Conservation (phyloP, 2,113 vertebrate species). For the Athene noctua region DNA sequence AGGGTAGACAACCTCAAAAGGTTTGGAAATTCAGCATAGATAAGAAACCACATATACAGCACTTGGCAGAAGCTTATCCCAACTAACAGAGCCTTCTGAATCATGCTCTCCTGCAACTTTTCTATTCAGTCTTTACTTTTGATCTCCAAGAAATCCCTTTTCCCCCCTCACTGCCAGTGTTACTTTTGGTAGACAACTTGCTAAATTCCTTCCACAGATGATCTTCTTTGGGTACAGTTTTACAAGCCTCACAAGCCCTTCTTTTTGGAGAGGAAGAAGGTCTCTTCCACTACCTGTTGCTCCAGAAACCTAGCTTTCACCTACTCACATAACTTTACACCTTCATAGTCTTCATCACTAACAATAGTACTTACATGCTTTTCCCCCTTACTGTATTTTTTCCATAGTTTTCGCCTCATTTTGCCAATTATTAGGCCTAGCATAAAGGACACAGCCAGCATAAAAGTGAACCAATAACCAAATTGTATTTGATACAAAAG, state of each 20-base stretch:
- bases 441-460: too few relatives aligned
- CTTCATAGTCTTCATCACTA: background rate
- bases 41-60: background rate
- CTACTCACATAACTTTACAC: background rate
- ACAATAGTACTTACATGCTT: background rate
- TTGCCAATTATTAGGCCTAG: too few relatives aligned
- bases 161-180: background rate
- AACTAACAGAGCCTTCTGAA: background rate
- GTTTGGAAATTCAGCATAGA: background rate
- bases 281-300: background rate
- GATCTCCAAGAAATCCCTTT: background rate
- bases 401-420: background rate
- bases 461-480: too few relatives aligned
- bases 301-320: background rate
- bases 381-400: background rate
- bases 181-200: background rate
- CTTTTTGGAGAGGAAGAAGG: background rate
- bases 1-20: background rate
- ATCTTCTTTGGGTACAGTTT: background rate
- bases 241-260: background rate
- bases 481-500: too few relatives aligned
- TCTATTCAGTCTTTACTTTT: background rate
- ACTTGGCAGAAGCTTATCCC: constrained; percentile 13
- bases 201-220: background rate
- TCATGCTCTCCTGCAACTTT: background rate